phyloP scores from a whole-genome alignment of 2,888 invertebrate species.

The Megamerina dolium region DNA sequence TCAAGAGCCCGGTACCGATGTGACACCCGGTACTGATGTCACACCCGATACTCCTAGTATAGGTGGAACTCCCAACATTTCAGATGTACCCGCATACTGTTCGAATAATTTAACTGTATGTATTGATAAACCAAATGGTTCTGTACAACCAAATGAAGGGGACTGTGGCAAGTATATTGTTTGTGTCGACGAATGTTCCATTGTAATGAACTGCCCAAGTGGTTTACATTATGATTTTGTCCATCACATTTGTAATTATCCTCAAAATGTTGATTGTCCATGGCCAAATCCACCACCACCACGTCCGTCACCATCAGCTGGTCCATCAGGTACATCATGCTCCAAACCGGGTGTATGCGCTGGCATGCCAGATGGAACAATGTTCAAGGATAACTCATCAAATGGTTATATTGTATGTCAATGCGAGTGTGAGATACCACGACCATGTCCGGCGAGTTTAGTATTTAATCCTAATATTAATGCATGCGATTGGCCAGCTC shows the following conservation, averaged over 20 bases:
- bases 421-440: constrained; percentile 15
- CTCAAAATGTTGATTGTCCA: constrained; percentile 28
- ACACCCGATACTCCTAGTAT: constrained; percentile 7
- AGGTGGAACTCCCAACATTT: background rate
- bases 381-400: constrained; percentile 10
- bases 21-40: background rate
- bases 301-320: constrained; percentile 4
- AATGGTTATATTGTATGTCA: constrained; percentile 18
- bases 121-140: constrained; percentile 5
- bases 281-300: constrained; percentile 25
- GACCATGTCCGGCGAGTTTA: constrained; percentile 14
- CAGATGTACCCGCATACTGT: constrained; percentile 15
- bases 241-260: constrained; percentile 28
- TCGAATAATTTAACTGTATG: constrained; percentile 16
- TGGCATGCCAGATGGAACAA: constrained; percentile 12
- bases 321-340: constrained; percentile 19
- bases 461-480: constrained; percentile 12
- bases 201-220: constrained; percentile 26
- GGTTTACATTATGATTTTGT: constrained; percentile 28
- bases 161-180: constrained; percentile 28
- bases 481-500: constrained; percentile 24
- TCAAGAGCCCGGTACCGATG: background rate
- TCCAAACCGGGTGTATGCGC: constrained; percentile 14
- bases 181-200: constrained; percentile 24
- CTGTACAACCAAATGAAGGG: constrained; percentile 15